phyloP scores from a whole-genome alignment of 2,797 vertebrate species.

The Scarus forsteni region DNA sequence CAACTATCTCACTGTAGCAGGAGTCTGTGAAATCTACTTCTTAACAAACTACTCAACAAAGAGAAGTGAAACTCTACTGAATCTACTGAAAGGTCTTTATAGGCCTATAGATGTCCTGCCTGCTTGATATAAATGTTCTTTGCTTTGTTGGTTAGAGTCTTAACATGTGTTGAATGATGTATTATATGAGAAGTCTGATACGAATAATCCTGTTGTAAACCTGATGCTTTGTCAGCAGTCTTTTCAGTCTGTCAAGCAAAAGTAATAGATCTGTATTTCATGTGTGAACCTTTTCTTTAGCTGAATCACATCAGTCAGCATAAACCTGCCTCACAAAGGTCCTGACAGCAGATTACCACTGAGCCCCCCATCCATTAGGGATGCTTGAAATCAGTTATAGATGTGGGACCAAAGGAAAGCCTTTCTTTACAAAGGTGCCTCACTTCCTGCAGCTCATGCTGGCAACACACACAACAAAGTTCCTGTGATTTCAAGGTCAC shows the following conservation, averaged over 20 bases:
- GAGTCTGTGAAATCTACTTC: conserved; percentile 23
- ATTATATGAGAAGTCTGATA: conserved; percentile 8
- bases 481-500: no score
- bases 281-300: conserved; percentile 3
- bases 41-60: conserved; percentile 28
- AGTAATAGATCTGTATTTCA: conserved; percentile 30
- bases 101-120: no score
- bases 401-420: no score
- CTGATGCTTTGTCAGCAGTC: conserved; percentile 12
- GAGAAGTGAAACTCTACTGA: background rate
- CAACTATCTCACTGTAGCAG: conserved; percentile 10
- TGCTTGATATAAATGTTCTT: background rate
- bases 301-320: conserved; percentile 30
- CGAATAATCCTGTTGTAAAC: background rate
- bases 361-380: conserved; percentile 1
- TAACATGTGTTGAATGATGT: background rate
- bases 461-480: no score
- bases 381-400: no score
- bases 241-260: conserved; percentile 14
- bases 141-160: background rate
- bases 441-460: no score
- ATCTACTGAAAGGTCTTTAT: background rate
- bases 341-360: conserved; percentile 15
- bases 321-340: conserved; percentile 5
- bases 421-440: no score